These are phyloP conservation scores for Ceuthmochares aereus DNA, from an alignment of 2,113 vertebrate genomes.

Conservation along the genomic window DNA sequence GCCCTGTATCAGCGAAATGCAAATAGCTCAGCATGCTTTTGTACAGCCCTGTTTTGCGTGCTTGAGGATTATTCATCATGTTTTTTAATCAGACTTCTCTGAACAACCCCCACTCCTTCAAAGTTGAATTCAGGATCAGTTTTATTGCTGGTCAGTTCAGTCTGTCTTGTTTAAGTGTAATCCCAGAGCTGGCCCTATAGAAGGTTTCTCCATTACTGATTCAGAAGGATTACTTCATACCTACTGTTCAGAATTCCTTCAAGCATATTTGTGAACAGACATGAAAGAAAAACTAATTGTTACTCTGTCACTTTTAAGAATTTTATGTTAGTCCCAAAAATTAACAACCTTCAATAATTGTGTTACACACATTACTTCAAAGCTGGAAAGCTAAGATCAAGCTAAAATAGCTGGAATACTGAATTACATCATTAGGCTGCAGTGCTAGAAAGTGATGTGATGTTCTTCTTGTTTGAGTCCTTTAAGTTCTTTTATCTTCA, in stretches of 20 bases:
- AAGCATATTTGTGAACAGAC: background rate
- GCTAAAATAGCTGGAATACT: background rate
- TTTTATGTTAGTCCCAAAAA: background rate
- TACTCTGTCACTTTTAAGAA: background rate
- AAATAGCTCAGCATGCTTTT: background rate
- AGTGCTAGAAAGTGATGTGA: background rate
- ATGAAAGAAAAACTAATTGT: background rate
- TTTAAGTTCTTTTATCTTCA: background rate
- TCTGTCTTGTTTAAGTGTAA: background rate
- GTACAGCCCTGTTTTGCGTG: rapidly evolving
- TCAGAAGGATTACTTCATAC: background rate
- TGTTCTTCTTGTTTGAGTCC: background rate
- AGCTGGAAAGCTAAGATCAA: background rate
- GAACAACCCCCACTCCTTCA: background rate
- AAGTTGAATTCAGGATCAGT: background rate
- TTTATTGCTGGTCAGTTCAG: background rate
- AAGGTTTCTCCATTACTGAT: background rate
- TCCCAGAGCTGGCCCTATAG: background rate
- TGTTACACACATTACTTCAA: background rate
- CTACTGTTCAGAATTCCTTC: background rate
- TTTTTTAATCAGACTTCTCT: background rate
- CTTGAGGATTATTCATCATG: background rate
- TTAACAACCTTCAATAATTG: background rate
- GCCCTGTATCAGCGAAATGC: background rate
- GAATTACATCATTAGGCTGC: background rate